Evolutionary conservation across 2,888 invertebrate species (phyloP).

Genomic region (Pocota personata): DNA sequence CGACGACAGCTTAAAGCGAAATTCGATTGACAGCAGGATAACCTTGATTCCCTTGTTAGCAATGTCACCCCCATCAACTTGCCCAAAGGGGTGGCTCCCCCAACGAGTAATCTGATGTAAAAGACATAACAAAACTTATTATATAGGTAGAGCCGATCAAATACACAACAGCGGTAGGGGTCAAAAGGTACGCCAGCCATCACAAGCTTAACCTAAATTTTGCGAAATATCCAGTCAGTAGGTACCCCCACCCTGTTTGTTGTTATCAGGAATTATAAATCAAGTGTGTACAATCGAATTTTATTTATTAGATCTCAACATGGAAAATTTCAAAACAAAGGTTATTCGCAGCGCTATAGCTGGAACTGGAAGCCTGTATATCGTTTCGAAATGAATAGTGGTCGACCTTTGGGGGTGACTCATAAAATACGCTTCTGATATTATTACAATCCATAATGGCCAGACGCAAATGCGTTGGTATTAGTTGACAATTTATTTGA

Average conservation of each 20-base stretch:
- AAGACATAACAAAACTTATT: background rate
- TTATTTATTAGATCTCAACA: slow-evolving; percentile 12
- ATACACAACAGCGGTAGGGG: background rate
- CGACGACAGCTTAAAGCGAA: background rate
- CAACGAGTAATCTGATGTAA: slow-evolving; percentile 3
- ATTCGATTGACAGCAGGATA: slow-evolving; percentile 27
- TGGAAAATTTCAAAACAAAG: background rate
- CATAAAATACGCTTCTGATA: background rate
- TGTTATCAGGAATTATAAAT: slow-evolving; percentile 10
- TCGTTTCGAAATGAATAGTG: slow-evolving; percentile 13
- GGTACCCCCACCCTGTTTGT: background rate
- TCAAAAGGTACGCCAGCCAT: background rate
- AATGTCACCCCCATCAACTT: background rate
- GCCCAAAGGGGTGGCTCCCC: background rate
- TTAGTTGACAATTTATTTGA: slow-evolving; percentile 39
- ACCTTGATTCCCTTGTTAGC: slow-evolving; percentile 27
- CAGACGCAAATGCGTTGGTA: slow-evolving; percentile 20
- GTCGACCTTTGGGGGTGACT: slow-evolving; percentile 5
- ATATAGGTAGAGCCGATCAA: background rate
- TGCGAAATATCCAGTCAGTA: background rate
- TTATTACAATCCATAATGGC: slow-evolving; percentile 1
- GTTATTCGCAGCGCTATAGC: background rate
- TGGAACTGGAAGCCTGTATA: background rate
- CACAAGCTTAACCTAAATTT: background rate
- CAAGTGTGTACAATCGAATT: slow-evolving; percentile 20